A percentile compares a stretch with the other conserved stretches of the same genome.
These are phyloP conservation scores for Phyllotis vaccarum DNA, from an alignment of 2,797 vertebrate genomes.

Conservation along the genomic window DNA sequence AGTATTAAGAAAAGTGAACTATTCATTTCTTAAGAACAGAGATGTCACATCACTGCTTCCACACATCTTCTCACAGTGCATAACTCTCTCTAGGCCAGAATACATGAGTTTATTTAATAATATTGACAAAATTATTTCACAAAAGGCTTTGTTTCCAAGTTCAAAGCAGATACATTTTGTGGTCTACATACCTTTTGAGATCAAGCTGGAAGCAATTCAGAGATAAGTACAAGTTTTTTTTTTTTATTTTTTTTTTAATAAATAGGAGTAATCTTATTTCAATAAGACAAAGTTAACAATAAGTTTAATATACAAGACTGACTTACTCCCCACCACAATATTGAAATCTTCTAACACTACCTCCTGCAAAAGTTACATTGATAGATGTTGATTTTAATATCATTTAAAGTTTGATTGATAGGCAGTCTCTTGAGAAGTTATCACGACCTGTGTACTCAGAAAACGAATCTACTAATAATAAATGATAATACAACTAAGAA, in stretches of 20 bases:
- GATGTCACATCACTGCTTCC: not conserved
- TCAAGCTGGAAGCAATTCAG: not conserved
- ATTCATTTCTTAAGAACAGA: not conserved
- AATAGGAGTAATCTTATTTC: not conserved
- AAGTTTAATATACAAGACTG: not conserved
- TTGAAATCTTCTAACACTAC: not conserved
- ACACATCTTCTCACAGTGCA: not conserved
- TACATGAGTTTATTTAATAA: not conserved
- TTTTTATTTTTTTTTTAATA: not conserved
- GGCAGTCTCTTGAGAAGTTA: not conserved
- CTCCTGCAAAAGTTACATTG: not conserved
- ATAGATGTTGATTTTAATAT: not conserved
- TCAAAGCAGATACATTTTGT: not conserved
- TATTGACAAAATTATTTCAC: not conserved
- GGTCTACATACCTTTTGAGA: not conserved
- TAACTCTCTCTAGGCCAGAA: not conserved
- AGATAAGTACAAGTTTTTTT: not conserved
- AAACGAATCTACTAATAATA: not conserved
- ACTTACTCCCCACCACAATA: not conserved
- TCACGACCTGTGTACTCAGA: not conserved
- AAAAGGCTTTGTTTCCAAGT: not conserved
- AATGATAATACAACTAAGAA: not conserved
- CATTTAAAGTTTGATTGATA: not conserved
- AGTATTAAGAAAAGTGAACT: not conserved
- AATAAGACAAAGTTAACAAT: not conserved